Evolutionary conservation across 35 echinoderm and acorn worm genomes (phyloP), one percentile per base, ranked within the genome.

Genomic region (Anneissia japonica): DNA sequence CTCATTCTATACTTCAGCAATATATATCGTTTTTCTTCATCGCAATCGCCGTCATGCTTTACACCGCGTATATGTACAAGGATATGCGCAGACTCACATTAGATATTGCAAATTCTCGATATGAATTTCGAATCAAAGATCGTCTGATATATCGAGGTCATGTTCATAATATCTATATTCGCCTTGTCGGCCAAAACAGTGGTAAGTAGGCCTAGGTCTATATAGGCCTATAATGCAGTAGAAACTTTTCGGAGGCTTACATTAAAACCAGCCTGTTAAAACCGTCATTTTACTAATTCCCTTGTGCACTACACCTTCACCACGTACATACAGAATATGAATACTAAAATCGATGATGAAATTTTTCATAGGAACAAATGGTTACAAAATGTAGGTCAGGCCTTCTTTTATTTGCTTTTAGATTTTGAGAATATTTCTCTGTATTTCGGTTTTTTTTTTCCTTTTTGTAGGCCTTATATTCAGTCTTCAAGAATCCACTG

Each of bases 91-190:
- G 81, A 43, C 90, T 97, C 39, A 82, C 93, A 38, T 80, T 97
- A 3, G 88, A 97, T 76, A 46, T 84, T 1, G 83, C 77, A 30
- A 39, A 85, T 46, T 30, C 89, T 41, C 74, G 80, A 32, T 97
- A 97, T 35, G 77, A 81, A 0, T 90, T 97, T 74, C 45, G 88
- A 35, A 87, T 77, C 12, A 87, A 82, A 26, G 79, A 81, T 16
- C 28, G 79, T 36, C 82, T 86, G 11, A 41, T 90, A 3, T 93
- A 97, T 78, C 83, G 82, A 35, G 95, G 95, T 19, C 91, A 92
- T 31, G 74, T 97, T 19, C 91, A 97, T 84, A 97, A 97, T 37
- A 91, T 97, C 35, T 97, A 97, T 37, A 93, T 97, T 32, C 85
- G 95, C 11, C 86, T 97, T 3, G 80, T 90, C 16, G 95, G 95